Percentiles rank a stretch among this genome's conserved stretches.
phyloP scores from a whole-genome alignment of 2,888 invertebrate genomes.

The Alloplasta piceator region DNA sequence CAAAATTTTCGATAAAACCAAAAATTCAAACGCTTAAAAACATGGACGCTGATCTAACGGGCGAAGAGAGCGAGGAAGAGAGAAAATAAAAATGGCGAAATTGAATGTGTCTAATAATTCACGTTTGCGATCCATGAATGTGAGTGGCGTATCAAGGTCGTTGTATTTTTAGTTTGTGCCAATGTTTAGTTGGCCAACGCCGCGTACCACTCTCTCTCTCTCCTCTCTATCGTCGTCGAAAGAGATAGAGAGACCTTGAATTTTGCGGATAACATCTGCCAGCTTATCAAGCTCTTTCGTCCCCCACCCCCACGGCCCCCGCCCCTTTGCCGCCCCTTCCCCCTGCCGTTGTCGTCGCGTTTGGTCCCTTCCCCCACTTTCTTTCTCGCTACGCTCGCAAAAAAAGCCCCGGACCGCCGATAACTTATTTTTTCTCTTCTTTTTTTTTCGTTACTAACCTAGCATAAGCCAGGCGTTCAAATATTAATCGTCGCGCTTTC shows the following conservation, averaged over 20 bases:
- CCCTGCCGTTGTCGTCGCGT: conserved; percentile 44
- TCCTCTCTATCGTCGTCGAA: conserved; percentile 35
- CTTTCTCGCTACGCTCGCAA: conserved; percentile 24
- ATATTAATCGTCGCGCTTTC: conserved; percentile 79
- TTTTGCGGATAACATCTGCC: conserved; percentile 83
- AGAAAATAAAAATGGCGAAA: conserved; percentile 62
- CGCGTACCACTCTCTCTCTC: conserved; percentile 56
- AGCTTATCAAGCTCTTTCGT: conserved; percentile 78
- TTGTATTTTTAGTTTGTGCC: conserved; percentile 82
- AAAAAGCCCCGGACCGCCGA: conserved; percentile 67
- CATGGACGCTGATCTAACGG: background rate
- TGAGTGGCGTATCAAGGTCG: conserved; percentile 81
- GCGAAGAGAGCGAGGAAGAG: conserved; percentile 2
- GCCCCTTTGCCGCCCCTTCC: conserved; percentile 17
- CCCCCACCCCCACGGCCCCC: conserved; percentile 53
- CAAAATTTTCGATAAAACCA: background rate
- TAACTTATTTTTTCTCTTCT: conserved; percentile 70
- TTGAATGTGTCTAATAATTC: conserved; percentile 79
- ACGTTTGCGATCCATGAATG: conserved; percentile 76
- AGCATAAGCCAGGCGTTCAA: conserved; percentile 82
- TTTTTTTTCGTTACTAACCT: conserved; percentile 81
- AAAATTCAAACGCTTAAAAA: conserved; percentile 5
- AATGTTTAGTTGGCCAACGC: conserved; percentile 82
- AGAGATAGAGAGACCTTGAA: conserved; percentile 83
- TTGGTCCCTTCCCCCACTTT: background rate